Percentiles rank a stretch among this genome's conserved stretches.
phyloP scores from a whole-genome alignment of 2,113 vertebrate species.

The Progne subis region DNA sequence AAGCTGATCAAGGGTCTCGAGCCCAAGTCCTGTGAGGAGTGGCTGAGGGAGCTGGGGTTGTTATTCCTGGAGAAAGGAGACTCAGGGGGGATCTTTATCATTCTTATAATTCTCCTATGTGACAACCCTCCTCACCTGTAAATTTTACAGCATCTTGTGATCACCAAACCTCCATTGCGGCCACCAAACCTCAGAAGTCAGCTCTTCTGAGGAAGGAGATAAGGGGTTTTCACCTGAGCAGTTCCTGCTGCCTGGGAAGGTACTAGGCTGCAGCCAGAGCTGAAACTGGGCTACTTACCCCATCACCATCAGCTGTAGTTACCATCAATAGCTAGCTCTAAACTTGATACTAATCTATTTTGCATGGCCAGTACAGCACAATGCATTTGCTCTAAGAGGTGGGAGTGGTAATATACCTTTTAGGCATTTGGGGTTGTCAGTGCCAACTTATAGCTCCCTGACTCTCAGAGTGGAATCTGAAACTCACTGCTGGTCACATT shows the following conservation, averaged over 20 bases:
- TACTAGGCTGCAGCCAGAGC: not conserved
- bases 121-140: not conserved
- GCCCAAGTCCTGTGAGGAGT: not conserved
- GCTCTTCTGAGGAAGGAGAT: not conserved
- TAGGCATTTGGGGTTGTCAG: not conserved
- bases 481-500: not conserved
- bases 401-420: rapidly evolving
- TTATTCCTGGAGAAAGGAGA: not conserved
- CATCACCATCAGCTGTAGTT: not conserved
- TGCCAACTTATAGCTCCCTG: not conserved
- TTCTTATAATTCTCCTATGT: not conserved
- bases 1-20: not conserved
- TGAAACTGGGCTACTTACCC: not conserved
- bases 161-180: rapidly evolving
- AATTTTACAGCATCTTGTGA: not conserved
- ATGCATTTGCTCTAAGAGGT: not conserved
- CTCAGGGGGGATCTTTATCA: not conserved
- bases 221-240: not conserved
- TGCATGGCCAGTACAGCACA: not conserved
- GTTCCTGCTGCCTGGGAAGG: not conserved
- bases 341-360: not conserved
- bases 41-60: not conserved
- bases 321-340: not conserved
- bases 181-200: not conserved
- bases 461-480: not conserved